Base-by-base conservation (phyloP, 2,113 vertebrate species). In the Varanus salvator region DNA sequence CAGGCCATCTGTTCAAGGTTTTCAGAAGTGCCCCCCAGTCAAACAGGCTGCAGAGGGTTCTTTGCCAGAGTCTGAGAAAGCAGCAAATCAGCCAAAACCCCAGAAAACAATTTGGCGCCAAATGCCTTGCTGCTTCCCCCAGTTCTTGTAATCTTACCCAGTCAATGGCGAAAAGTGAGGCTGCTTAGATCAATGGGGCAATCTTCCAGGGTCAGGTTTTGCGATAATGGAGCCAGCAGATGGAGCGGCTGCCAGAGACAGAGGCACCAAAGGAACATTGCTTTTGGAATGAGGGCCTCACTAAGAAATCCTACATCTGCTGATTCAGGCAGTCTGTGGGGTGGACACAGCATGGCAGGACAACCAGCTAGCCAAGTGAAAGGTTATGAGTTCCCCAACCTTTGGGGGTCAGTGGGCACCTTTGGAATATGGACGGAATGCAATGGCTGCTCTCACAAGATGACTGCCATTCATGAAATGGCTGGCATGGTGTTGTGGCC, bases 71-170 rank as follows among this genome's bases (percentile, higher is more conserved):
- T 23, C 69, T 29, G 68, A 52, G 87, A 89, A 93, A 91, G 84
- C 92, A 93, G 93, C 89, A 90, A 84, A 66, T 0, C 89, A 91
- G 14, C 19, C 9, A 80, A 60, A 52, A 91, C 87, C 82, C 89
- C 50, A 8, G 86, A 48, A 0, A 48, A 54, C 38, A 52, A 29
- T 89, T 81, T 93, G 92, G 93, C 91, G 87, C 92, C 93, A 89
- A 91, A 85, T 19, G 89, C 76, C 69, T 71, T 75, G 84, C 93
- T 17, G 92, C 90, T 83, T 44, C 27, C 92, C 91, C 77, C 57
- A 80, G 84, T 93, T 8, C 85, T 93, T 94, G 94, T 96, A 96
- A 95, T 77, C 89, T 90, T 94, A 96, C 95, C 95, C 92, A 93
- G 96, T 94, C 93, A 95, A 95, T 94, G 95, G 95, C 80, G 2